phyloP scores from a whole-genome alignment of 2,113 vertebrate species.

The Protomyctophum bolini region DNA sequence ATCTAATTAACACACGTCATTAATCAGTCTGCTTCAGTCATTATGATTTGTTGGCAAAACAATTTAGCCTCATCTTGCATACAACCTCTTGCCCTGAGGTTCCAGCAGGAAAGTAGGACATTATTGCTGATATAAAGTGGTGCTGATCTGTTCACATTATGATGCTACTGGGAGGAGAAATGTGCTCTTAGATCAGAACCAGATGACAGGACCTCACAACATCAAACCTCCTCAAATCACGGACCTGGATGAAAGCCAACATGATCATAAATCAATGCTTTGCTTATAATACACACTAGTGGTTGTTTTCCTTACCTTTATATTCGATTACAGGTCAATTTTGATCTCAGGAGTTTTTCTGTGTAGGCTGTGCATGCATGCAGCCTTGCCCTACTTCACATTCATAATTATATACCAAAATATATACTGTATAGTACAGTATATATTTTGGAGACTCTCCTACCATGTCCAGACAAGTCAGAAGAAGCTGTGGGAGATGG shows the following conservation, averaged over 20 bases:
- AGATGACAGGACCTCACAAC: background rate
- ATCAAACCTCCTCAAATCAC: background rate
- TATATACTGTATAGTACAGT: no score
- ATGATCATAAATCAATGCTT: background rate
- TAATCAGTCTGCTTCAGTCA: background rate
- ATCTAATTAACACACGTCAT: background rate
- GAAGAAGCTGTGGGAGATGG: background rate
- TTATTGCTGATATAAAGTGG: background rate
- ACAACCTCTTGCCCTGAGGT: background rate
- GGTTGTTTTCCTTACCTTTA: no score
- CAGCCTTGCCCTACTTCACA: no score
- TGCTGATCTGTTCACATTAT: slow-evolving; percentile 5
- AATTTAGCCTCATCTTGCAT: background rate
- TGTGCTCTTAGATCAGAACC: slow-evolving; percentile 7
- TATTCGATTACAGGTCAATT: no score
- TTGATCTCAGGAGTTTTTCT: no score
- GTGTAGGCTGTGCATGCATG: no score
- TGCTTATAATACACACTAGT: no score
- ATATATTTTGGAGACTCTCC: background rate
- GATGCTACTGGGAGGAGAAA: background rate
- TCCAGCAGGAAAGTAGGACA: background rate
- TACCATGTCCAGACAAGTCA: background rate
- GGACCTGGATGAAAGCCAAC: background rate
- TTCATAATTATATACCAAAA: no score
- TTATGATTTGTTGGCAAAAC: background rate